phyloP scores from a whole-genome alignment of 2,113 vertebrate species.

The Gobio gobio region DNA sequence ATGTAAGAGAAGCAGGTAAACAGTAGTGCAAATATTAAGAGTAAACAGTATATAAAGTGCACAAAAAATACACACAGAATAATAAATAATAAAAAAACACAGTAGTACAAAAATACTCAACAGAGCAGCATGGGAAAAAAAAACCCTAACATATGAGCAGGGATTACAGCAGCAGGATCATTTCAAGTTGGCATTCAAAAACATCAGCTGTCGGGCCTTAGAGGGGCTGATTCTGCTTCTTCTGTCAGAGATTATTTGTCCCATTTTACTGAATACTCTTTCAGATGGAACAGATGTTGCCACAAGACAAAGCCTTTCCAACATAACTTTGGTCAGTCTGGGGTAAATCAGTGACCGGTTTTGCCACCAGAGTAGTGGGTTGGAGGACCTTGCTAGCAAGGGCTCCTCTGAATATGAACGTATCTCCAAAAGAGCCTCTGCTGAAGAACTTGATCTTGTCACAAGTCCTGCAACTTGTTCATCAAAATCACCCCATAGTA shows the following conservation, averaged over 20 bases:
- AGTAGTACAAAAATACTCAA: not conserved
- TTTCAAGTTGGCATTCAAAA: constrained; percentile 9
- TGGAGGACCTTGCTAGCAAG: not conserved
- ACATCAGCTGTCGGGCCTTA: not conserved
- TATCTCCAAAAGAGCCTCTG: not conserved
- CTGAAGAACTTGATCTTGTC: not conserved
- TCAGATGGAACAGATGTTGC: constrained; percentile 16
- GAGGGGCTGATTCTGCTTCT: constrained; percentile 16
- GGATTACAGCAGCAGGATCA: not conserved
- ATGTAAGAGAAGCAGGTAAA: not conserved
- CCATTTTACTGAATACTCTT: not conserved
- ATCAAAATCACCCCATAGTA: not conserved
- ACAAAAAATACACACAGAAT: too few relatives aligned
- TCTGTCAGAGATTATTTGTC: constrained; percentile 11
- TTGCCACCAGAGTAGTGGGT: not conserved
- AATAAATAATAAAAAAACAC: not conserved
- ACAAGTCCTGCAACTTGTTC: constrained; percentile 10
- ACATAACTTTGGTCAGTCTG: not conserved
- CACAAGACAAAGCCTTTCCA: constrained; percentile 8
- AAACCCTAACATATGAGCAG: not conserved
- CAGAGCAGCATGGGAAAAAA: not conserved
- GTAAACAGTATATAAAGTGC: not conserved
- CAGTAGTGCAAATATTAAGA: not conserved
- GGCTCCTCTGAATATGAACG: too few relatives aligned
- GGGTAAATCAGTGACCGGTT: not conserved